Conservation (phyloP, 2,888 invertebrate genomes). For the Sipunculus nudus region DNA sequence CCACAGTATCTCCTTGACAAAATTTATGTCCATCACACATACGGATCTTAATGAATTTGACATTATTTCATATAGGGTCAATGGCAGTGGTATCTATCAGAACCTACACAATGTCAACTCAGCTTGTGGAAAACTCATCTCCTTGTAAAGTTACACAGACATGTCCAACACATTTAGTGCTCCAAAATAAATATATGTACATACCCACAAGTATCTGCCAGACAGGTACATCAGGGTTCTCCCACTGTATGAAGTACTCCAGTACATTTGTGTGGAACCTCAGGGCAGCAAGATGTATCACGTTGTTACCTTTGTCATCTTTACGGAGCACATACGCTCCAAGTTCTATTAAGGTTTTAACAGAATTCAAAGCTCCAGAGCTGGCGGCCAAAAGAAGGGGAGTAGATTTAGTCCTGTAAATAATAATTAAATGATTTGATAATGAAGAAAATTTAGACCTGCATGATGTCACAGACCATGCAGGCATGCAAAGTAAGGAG, state of each 20-base stretch:
- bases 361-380: conserved; percentile 61
- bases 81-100: too few relatives aligned
- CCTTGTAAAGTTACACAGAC: too few relatives aligned
- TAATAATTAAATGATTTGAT: background rate
- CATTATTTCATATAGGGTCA: too few relatives aligned
- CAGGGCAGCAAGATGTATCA: conserved; percentile 62
- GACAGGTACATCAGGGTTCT: conserved; percentile 57
- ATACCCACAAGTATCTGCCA: conserved; percentile 64
- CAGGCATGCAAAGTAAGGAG: too few relatives aligned
- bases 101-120: too few relatives aligned
- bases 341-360: conserved; percentile 58
- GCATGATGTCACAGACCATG: too few relatives aligned
- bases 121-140: too few relatives aligned
- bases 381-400: conserved; percentile 64
- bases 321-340: conserved; percentile 54
- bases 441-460: background rate
- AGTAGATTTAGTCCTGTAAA: conserved; percentile 53
- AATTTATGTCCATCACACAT: too few relatives aligned
- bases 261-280: conserved; percentile 64
- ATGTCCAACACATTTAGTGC: too few relatives aligned
- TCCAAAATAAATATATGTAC: too few relatives aligned
- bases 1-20: too few relatives aligned
- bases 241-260: conserved; percentile 62
- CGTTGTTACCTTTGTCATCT: conserved; percentile 57
- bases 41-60: too few relatives aligned